Conservation (phyloP, 2,888 invertebrate species). For the Pseudococcus longispinus region DNA sequence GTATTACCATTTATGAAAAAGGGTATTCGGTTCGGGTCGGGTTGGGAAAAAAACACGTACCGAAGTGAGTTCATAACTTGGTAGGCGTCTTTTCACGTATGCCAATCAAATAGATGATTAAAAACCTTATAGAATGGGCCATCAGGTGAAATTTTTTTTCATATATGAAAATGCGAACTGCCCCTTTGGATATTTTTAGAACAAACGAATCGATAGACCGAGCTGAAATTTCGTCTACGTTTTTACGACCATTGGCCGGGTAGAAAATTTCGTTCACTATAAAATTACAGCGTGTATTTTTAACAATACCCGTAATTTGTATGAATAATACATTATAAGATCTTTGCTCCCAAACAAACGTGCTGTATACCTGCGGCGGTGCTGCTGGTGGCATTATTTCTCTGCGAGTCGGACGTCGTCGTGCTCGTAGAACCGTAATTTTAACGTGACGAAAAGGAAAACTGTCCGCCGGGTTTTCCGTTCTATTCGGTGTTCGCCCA, state of each 20-base stretch:
- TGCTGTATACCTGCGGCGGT: neutral
- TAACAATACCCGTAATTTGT: slow-evolving; percentile 27
- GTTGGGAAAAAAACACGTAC: neutral
- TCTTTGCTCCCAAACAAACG: slow-evolving; percentile 11
- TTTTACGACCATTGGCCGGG: neutral
- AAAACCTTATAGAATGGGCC: neutral
- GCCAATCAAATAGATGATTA: neutral
- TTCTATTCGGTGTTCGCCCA: neutral
- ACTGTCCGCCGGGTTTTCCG: neutral
- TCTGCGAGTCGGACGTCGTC: neutral
- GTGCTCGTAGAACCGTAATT: neutral
- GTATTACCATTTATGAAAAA: neutral
- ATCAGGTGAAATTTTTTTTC: neutral
- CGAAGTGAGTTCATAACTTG: no score
- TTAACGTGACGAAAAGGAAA: neutral
- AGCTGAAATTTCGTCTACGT: neutral
- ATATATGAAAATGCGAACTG: neutral
- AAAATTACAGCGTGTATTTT: slow-evolving; percentile 11
- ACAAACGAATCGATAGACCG: neutral
- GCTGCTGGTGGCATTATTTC: neutral
- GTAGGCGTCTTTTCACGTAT: neutral
- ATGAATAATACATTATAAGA: slow-evolving; percentile 28
- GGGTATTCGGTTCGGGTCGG: neutral
- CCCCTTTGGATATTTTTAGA: neutral
- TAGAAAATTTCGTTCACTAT: neutral